These are phyloP conservation scores for Drosophila birchii DNA, from an alignment of 2,888 invertebrate species.

Conservation along the genomic window DNA sequence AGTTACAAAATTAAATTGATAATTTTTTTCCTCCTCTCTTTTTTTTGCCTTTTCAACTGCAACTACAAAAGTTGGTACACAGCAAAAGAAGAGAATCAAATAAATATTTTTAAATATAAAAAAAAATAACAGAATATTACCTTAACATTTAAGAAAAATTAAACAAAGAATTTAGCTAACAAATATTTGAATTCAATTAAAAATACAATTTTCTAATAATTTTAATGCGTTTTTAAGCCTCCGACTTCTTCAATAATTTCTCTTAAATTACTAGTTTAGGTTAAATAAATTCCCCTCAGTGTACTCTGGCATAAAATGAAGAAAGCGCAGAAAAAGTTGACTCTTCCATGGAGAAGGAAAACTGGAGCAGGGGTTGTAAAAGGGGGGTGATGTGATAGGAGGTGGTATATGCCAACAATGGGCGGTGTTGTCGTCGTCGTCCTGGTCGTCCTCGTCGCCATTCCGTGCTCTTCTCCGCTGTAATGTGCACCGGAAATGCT, in stretches of 20 bases:
- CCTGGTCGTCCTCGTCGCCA: constrained; percentile 60
- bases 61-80: constrained; percentile 19
- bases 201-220: no score
- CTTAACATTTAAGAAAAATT: no score
- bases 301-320: constrained; percentile 32
- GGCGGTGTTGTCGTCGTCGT: constrained; percentile 64
- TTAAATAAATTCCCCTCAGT: not conserved
- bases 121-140: not conserved
- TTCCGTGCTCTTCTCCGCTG: constrained; percentile 44
- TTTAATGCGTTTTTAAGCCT: not conserved
- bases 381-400: constrained; percentile 8
- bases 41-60: constrained; percentile 31
- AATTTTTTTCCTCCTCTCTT: constrained; percentile 59
- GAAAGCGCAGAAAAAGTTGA: constrained; percentile 60
- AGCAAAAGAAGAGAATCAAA: not conserved
- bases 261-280: not conserved
- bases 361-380: not conserved
- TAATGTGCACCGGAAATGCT: constrained; percentile 81
- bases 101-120: no score
- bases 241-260: not conserved
- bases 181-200: not conserved
- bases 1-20: constrained; percentile 81
- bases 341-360: constrained; percentile 30
- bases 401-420: constrained; percentile 61
- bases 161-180: no score